Conservation (phyloP, 1,140 invertebrate genomes). For the Periplaneta americana region DNA sequence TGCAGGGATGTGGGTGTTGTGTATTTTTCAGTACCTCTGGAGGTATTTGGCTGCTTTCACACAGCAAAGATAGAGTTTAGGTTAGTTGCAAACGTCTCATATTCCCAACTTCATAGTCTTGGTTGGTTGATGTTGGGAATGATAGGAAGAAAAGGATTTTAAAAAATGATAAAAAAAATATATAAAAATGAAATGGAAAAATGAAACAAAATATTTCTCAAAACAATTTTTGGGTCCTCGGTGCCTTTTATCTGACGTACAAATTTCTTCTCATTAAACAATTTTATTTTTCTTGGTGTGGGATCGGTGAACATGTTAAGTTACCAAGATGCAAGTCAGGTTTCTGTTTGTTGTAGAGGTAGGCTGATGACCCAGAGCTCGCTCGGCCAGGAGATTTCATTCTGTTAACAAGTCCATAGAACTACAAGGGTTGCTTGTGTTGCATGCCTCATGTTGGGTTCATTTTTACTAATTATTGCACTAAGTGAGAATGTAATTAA, state of each 20-base stretch:
- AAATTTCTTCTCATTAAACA: neutral
- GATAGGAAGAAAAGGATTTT: neutral
- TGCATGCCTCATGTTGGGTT: too few relatives aligned
- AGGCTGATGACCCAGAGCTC: neutral
- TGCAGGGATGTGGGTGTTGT: neutral
- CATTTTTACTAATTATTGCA: too few relatives aligned
- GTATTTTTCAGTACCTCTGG: too few relatives aligned
- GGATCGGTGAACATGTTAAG: neutral
- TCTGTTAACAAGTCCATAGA: neutral
- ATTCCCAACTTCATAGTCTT: neutral
- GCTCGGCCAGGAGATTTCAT: neutral
- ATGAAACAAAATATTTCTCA: neutral
- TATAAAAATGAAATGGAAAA: neutral
- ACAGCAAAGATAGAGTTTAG: neutral
- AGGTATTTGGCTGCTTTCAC: neutral
- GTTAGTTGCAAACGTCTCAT: neutral
- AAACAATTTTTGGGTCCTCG: neutral
- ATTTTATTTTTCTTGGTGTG: neutral
- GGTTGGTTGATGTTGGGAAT: neutral
- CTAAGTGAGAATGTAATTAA: too few relatives aligned
- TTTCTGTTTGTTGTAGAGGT: neutral
- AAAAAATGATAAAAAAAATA: neutral
- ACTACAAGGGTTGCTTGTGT: neutral
- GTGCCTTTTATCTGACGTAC: neutral
- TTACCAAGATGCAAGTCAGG: neutral